Conservation (phyloP, 2,797 vertebrate genomes). For the Pangasius larnaudii region DNA sequence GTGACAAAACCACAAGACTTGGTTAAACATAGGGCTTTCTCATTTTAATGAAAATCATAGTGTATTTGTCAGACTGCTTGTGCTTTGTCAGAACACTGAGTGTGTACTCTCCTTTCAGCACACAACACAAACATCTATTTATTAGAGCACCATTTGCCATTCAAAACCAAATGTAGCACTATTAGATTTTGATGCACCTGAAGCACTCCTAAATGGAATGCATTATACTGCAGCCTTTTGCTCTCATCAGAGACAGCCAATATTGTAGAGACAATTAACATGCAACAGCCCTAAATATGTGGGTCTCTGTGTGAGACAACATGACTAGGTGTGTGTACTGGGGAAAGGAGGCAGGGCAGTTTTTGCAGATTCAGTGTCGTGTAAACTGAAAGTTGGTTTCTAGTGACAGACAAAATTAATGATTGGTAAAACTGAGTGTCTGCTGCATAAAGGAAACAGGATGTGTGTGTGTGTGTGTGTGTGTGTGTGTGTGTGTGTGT, state of each 20-base stretch:
- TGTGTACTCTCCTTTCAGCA: not conserved
- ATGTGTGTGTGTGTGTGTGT: not conserved
- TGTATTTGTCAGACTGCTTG: not conserved
- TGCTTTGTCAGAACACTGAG: not conserved
- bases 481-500: not conserved
- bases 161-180: slow-evolving; percentile 28
- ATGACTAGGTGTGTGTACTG: not conserved
- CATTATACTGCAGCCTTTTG: slow-evolving; percentile 17
- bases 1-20: slow-evolving; percentile 8
- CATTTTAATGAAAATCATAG: slow-evolving; percentile 11
- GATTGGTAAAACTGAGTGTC: not conserved
- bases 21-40: slow-evolving; percentile 7
- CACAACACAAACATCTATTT: slow-evolving; percentile 11
- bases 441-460: not conserved
- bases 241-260: slow-evolving; percentile 15
- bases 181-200: slow-evolving; percentile 33
- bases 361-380: not conserved
- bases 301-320: too few species aligned
- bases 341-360: not conserved
- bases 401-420: not conserved
- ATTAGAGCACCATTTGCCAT: slow-evolving; percentile 18
- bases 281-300: slow-evolving; percentile 8
- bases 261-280: slow-evolving; percentile 20
- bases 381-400: not conserved
- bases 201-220: slow-evolving; percentile 21